Percentiles rank a stretch among this genome's conserved stretches.
These are phyloP conservation scores for Dendropsophus ebraccatus DNA, from an alignment of 2,113 vertebrate genomes.

Conservation along the genomic window DNA sequence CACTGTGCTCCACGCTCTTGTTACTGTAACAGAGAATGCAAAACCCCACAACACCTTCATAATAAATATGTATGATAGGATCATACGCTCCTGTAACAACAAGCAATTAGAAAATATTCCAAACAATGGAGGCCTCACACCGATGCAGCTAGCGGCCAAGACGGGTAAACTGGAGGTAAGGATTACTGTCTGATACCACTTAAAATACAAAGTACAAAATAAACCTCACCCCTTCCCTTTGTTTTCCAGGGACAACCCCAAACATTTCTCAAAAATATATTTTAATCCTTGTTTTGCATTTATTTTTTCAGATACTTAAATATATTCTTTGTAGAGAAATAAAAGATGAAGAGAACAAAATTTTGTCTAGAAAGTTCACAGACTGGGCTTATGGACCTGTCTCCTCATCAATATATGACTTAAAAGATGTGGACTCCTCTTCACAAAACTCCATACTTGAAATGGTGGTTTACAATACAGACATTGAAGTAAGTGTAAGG, in stretches of 20 bases:
- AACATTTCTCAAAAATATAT: neutral
- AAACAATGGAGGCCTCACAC: conserved; percentile 76
- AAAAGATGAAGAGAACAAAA: conserved; percentile 74
- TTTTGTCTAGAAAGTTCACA: conserved; percentile 79
- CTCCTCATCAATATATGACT: conserved; percentile 78
- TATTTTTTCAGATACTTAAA: conserved; percentile 72
- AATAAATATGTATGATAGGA: conserved; percentile 77
- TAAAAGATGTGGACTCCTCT: conserved; percentile 76
- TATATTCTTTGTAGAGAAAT: conserved; percentile 80
- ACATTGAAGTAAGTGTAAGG: conserved; percentile 71
- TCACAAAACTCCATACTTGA: conserved; percentile 75
- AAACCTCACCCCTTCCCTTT: neutral
- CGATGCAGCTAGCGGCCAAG: conserved; percentile 77
- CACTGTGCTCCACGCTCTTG: conserved; percentile 77
- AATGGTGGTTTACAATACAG: conserved; percentile 80
- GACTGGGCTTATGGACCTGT: conserved; percentile 81
- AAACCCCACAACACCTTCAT: conserved; percentile 78
- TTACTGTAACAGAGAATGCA: conserved; percentile 76
- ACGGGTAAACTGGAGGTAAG: conserved; percentile 77
- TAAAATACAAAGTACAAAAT: neutral
- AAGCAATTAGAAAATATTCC: conserved; percentile 72
- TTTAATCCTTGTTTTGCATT: neutral
- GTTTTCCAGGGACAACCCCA: neutral
- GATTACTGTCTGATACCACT: no score
- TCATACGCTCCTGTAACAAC: conserved; percentile 72